Base-by-base conservation (phyloP, 2,888 invertebrate species). In the Epinotia nisella region DNA sequence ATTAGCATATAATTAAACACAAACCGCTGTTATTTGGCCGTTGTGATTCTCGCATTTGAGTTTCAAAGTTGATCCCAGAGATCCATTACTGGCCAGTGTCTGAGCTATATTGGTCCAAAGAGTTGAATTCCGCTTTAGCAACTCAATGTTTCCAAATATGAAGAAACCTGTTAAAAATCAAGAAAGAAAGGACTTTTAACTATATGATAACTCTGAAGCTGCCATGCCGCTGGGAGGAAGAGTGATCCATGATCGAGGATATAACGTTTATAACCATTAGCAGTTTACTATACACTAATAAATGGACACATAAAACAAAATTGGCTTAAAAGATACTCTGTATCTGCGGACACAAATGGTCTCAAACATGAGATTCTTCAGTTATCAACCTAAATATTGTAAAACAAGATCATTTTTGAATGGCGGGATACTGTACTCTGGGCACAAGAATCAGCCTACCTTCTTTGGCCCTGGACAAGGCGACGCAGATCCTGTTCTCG, bases 401-500 rank as follows among this genome's bases (percentile, higher is more conserved):
- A 24, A 24, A 24, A 24, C 21, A 24, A 24, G 21, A 24, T 24
- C 21, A 24, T 2, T 2, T 24, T 24, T 24, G 21, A 35, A 35
- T 35, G 35, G 35, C 1, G 29, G 5, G 29, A 29, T 29, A 35
- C 35, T 7, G 9, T 45, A 15, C 49, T 49, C 15, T 49, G n/a
- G 7, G 49, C 15, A 0, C 13, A n/a, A 49, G 1, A 0, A n/a
- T n/a, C n/a, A 3, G 1, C 19, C 11, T 74, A 91, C 92, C 93
- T 87, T 93, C 85, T 77, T 84, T 87, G 1, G 92, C 97, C 79
- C 97, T 92, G 0, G 97, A 97, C 56, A 97, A 87, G 0, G 96
- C 96, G 0, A 97, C 97, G 83, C 97, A 96, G 65, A 97, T 94
- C 67, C 97, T 93, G 86, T 97, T 97, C 72, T 95, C 94, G n/a